Evolutionary conservation across 2,113 vertebrate species (phyloP), one percentile per base, ranked within the genome.

Genomic region (Pseudopodoces humilis): DNA sequence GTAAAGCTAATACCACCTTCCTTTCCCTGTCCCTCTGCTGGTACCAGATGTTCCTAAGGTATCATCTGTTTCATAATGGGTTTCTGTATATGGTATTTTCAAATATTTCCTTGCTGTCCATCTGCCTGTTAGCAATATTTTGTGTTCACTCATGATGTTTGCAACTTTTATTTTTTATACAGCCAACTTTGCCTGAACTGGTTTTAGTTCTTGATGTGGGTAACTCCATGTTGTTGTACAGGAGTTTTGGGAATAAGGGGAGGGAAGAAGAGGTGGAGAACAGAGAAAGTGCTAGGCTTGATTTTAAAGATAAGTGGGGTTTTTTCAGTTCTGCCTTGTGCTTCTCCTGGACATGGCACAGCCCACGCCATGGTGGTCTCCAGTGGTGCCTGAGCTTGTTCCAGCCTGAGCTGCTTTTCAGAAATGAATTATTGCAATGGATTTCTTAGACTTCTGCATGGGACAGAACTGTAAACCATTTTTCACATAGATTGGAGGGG

Each of bases 171-270:
- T 69, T 82, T 80, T 28, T 43, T 72, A 39, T 31, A 14, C 35
- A 78, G 60, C 37, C 75, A 90, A 63, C 64, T 94, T 93, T 92
- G 83, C 72, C 88, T 92, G 50, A 88, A 78, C 85, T 86, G 56
- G 80, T 92, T 94, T 88, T 65, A 71, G 52, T 71, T 88, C 93
- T 93, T 88, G 68, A 70, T 94, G 83, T 92, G 85, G 79, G 60
- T 83, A 84, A 75, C 49, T 78, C 43, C 39, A 8, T 1, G 11
- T 50, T 89, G 75, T 93, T 87, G 37, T 5, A 50, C 60, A 33
- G 19, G 9, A 56, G 14, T 28, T 49, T 71, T 71, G 72, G 58
- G 56, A 82, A 68, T 1, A 80, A 44, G 49, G 37, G 6, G 37
- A 86, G 76, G 35, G 67, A 76, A 49, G 39, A 70, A 69, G 76